A percentile compares a stretch with the other conserved stretches of the same genome.
Conservation (phyloP, 2,797 vertebrate species). For the Lepus oiostolus region DNA sequence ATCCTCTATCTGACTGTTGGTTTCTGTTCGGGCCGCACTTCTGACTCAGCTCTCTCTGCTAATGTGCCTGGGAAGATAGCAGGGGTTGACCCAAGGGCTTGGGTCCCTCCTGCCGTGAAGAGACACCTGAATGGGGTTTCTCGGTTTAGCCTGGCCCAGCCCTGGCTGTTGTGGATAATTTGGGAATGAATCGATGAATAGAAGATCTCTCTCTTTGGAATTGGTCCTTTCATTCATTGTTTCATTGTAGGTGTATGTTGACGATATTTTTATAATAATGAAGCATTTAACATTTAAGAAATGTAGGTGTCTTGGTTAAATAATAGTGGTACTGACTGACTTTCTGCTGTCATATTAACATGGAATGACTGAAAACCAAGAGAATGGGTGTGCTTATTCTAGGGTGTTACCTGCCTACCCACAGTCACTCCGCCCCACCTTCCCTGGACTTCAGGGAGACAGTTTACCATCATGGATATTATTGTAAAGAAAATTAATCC, state of each 20-base stretch:
- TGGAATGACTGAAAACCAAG: not conserved
- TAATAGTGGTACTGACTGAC: fast-evolving
- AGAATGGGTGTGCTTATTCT: not conserved
- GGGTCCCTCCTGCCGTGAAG: no score
- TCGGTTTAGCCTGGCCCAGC: no score
- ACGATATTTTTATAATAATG: not conserved
- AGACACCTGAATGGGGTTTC: no score
- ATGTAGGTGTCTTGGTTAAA: not conserved
- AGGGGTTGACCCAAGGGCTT: no score
- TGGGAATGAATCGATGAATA: no score
- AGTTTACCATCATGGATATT: not conserved
- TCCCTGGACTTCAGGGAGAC: not conserved
- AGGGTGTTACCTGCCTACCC: not conserved
- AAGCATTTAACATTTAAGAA: not conserved
- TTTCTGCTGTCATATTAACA: not conserved
- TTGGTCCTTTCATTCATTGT: not conserved
- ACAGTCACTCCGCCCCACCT: not conserved
- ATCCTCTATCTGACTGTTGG: no score
- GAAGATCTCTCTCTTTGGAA: no score
- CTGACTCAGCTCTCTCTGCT: no score
- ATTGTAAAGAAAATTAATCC: slow-evolving; percentile 29
- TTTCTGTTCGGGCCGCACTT: no score
- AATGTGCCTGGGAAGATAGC: no score
- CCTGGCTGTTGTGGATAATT: no score
- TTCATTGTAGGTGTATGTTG: not conserved